A percentile compares a stretch with the other conserved stretches of the same genome.
Evolutionary conservation across 1,140 invertebrate species (phyloP).

Genomic region (Meloidogyne hapla): DNA sequence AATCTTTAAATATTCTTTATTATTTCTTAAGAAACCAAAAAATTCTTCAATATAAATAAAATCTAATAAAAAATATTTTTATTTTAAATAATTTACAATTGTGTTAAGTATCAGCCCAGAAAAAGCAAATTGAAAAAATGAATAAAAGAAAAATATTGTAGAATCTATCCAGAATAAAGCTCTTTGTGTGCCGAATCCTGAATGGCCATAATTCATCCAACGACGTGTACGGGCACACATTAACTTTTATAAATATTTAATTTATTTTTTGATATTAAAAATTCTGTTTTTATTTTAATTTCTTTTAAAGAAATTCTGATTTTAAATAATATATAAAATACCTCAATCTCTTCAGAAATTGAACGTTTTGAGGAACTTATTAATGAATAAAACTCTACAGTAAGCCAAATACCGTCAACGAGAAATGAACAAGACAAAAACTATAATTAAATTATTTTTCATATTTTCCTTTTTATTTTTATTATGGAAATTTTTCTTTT

Average conservation of each 20-base stretch:
- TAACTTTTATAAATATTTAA: slow-evolving; percentile 13
- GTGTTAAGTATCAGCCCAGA: slow-evolving; percentile 14
- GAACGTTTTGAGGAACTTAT: slow-evolving; percentile 4
- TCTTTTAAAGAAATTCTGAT: no score
- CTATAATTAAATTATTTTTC: slow-evolving; percentile 17
- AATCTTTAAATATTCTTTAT: slow-evolving; percentile 16
- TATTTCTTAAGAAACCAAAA: no score
- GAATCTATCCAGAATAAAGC: slow-evolving; percentile 28
- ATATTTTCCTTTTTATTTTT: no score
- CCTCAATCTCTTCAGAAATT: slow-evolving; percentile 30
- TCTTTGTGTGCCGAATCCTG: slow-evolving; percentile 12
- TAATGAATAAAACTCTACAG: slow-evolving; percentile 27
- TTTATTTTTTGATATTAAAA: no score
- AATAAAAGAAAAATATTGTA: slow-evolving; percentile 16
- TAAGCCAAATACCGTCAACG: slow-evolving; percentile 30
- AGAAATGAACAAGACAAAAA: slow-evolving; percentile 22
- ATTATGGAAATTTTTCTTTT: no score
- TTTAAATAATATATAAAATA: not conserved
- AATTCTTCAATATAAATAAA: no score
- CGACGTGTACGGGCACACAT: slow-evolving; percentile 32
- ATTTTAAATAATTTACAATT: not conserved
- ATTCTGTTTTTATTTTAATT: no score
- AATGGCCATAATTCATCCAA: slow-evolving; percentile 27
- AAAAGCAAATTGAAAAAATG: slow-evolving; percentile 35
- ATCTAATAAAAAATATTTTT: not conserved